Evolutionary conservation across 2,113 vertebrate genomes (phyloP).

Genomic region (Aptenodytes patagonicus): DNA sequence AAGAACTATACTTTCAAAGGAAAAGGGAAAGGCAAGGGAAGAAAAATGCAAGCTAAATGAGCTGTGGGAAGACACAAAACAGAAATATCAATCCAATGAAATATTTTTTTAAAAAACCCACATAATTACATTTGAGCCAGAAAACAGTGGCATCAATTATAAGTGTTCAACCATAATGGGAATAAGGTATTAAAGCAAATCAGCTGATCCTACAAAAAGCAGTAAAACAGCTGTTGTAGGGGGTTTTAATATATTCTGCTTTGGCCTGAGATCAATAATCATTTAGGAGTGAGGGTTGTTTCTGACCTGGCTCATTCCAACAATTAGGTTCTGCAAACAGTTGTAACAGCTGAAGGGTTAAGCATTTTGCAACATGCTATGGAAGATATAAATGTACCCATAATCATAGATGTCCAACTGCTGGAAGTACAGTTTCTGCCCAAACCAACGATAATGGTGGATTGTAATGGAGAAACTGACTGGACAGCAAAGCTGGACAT

Average conservation of each 20-base stretch:
- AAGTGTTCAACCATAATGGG: background rate
- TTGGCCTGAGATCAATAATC: background rate
- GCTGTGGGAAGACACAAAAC: background rate
- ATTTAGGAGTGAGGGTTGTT: background rate
- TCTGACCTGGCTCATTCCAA: background rate
- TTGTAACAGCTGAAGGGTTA: background rate
- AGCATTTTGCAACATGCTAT: background rate
- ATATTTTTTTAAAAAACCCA: background rate
- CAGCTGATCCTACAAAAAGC: background rate
- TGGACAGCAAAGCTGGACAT: background rate
- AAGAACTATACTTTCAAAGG: background rate
- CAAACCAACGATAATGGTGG: fast-evolving
- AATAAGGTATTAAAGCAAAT: background rate
- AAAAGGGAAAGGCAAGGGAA: background rate
- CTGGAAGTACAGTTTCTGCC: background rate
- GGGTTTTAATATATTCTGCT: background rate
- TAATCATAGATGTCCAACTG: background rate
- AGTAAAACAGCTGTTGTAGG: background rate
- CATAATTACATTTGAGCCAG: background rate
- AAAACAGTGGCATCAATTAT: background rate
- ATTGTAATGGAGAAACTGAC: background rate
- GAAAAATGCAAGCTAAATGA: background rate
- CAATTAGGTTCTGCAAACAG: background rate
- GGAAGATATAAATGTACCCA: background rate
- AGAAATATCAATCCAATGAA: background rate